Evolutionary conservation across 2,113 vertebrate genomes (phyloP).

Genomic region (Menura novaehollandiae): DNA sequence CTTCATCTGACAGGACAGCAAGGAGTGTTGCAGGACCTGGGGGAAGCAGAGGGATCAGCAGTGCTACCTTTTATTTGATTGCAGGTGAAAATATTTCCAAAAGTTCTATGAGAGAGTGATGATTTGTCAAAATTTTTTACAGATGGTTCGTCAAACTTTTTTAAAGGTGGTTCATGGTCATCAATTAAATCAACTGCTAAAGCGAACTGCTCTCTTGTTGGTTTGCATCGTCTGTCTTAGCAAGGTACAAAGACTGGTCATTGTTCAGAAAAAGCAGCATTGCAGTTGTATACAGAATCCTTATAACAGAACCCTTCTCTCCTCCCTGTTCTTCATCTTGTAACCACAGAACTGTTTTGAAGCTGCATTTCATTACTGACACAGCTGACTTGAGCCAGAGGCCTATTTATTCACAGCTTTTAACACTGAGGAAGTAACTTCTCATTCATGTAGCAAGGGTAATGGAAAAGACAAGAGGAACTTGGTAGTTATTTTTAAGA

Average conservation of each 20-base stretch:
- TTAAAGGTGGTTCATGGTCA: neutral
- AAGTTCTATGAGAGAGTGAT: neutral
- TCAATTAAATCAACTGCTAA: neutral
- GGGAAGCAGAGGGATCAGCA: neutral
- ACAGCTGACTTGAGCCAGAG: neutral
- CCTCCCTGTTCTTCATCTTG: neutral
- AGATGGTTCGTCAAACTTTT: neutral
- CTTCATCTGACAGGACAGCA: neutral
- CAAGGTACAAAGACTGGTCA: neutral
- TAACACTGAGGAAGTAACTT: constrained; percentile 19
- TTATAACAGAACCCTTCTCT: neutral
- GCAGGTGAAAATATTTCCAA: neutral
- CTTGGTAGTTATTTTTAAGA: constrained; percentile 13
- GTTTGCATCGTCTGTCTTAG: neutral
- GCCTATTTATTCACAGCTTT: neutral
- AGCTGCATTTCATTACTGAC: neutral
- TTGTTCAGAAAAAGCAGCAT: fast-evolving
- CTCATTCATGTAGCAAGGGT: neutral
- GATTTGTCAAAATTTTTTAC: neutral
- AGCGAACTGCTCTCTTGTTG: neutral
- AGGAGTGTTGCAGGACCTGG: neutral
- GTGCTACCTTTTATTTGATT: neutral
- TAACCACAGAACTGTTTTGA: neutral
- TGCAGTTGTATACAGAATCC: neutral
- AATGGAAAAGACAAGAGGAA: constrained; percentile 39